Base-by-base conservation (phyloP, 2,797 vertebrate genomes). In the Poecilia gillii region DNA sequence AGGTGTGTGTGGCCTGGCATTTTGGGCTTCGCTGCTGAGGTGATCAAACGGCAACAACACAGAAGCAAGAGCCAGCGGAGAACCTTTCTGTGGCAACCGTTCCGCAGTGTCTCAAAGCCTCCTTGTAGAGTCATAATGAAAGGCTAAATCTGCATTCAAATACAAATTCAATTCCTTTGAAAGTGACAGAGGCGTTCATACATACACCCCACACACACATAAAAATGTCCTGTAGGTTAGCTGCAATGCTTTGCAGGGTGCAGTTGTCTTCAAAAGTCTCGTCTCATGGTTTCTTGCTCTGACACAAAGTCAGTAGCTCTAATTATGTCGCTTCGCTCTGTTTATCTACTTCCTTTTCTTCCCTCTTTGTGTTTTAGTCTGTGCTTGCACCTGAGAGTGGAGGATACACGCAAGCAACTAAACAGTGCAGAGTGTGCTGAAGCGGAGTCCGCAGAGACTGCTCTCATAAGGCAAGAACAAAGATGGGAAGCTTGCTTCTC, bases 1-100 rank as follows among this genome's bases (percentile, higher is more conserved):
- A 98, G 97, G 94, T 99, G 97, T 0, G 97, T 97, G 91, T 97
- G 97, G 84, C 96, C 96, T 7, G 96, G 97, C 85, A 94, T 95
- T 90, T 97, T 98, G 78, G 97, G 97, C 84, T 97, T 99, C 85
- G 96, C 97, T 57, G 96, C 94, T 71, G 87, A 93, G 45, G 89
- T 89, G 4, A 94, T 84, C 45, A 68, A 83, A 76, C 80, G 85
- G 80, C 75, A 88, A 88, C 86, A 92, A 79, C 87, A 81, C 82
- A 95, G 85, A 72, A 93, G 81, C 57, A 92, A 73, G 79, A 87
- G 55, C 87, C 83, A 51, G 74, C 78, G 80, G 87, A 78, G 88
- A 78, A 88, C 77, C 20, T 85, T 76, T 88, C 83, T 84, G 81
- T 83, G 74, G 81, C 88, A 84, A 83, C 89, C 85, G 74, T 68